A percentile compares a stretch with the other conserved stretches of the same genome.
phyloP scores from a whole-genome alignment of 1,140 invertebrate species.

The Caenorhabditis latens region DNA sequence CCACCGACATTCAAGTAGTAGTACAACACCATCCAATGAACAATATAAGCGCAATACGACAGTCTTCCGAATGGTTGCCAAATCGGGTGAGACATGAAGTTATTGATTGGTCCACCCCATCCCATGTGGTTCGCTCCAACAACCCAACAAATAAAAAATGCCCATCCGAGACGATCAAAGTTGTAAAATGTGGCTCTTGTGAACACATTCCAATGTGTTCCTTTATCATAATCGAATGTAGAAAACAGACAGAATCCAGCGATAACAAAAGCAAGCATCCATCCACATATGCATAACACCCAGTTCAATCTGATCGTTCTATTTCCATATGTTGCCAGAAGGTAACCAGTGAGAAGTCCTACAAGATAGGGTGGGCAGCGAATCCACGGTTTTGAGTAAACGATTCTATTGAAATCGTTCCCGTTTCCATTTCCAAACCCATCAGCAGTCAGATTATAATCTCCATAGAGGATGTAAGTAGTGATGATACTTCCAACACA shows the following conservation, averaged over 20 bases:
- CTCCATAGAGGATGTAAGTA: conserved; percentile 33
- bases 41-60: conserved; percentile 64
- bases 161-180: conserved; percentile 64
- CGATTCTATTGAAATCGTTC: neutral
- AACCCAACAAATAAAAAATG: conserved; percentile 57
- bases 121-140: conserved; percentile 60
- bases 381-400: conserved; percentile 15
- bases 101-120: conserved; percentile 64
- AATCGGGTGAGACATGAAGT: conserved; percentile 62
- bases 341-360: conserved; percentile 58
- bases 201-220: conserved; percentile 57
- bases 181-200: conserved; percentile 62
- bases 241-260: conserved; percentile 50
- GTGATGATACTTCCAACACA: conserved; percentile 49
- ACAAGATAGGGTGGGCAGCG: conserved; percentile 29
- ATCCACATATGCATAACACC: conserved; percentile 21
- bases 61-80: conserved; percentile 65
- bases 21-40: conserved; percentile 59
- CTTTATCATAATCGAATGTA: conserved; percentile 16
- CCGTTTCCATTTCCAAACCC: conserved; percentile 41
- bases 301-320: conserved; percentile 28
- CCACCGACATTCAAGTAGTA: conserved; percentile 55
- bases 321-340: conserved; percentile 30
- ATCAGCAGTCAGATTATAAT: conserved; percentile 12
- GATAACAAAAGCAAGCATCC: conserved; percentile 48